Conservation (phyloP, 2,888 invertebrate species). For the Gerris lacustris region DNA sequence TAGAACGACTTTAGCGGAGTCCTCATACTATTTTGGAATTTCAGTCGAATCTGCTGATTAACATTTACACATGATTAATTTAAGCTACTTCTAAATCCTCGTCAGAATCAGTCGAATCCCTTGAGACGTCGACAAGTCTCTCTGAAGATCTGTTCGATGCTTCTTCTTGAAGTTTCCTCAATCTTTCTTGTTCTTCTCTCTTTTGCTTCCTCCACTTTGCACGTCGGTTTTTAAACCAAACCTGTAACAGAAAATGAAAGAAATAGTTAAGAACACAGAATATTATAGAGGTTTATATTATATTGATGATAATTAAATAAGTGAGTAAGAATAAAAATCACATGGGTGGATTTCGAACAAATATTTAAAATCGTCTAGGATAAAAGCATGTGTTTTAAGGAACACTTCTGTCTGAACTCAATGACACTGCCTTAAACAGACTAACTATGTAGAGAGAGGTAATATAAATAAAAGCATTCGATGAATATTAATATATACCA, state of each 20-base stretch:
- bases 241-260: conserved; percentile 47
- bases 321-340: conserved; percentile 1
- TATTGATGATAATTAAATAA: conserved; percentile 9
- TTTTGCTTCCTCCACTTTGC: conserved; percentile 96
- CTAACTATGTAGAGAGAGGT: too few relatives aligned
- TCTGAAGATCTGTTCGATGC: conserved; percentile 10
- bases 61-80: neutral
- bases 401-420: too few relatives aligned
- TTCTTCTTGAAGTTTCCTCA: conserved; percentile 71
- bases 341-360: neutral
- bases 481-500: too few relatives aligned
- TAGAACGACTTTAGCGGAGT: too few relatives aligned
- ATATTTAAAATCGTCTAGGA: too few relatives aligned
- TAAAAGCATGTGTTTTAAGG: too few relatives aligned
- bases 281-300: too few relatives aligned
- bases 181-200: conserved; percentile 70
- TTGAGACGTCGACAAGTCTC: neutral
- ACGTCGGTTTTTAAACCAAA: conserved; percentile 91
- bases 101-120: conserved; percentile 25
- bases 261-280: neutral
- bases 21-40: too few relatives aligned
- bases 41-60: too few relatives aligned
- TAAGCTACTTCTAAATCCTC: conserved; percentile 29
- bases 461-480: too few relatives aligned
- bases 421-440: too few relatives aligned